Evolutionary conservation across 1,140 invertebrate species (phyloP).

Genomic region (Zaprionus africanus): DNA sequence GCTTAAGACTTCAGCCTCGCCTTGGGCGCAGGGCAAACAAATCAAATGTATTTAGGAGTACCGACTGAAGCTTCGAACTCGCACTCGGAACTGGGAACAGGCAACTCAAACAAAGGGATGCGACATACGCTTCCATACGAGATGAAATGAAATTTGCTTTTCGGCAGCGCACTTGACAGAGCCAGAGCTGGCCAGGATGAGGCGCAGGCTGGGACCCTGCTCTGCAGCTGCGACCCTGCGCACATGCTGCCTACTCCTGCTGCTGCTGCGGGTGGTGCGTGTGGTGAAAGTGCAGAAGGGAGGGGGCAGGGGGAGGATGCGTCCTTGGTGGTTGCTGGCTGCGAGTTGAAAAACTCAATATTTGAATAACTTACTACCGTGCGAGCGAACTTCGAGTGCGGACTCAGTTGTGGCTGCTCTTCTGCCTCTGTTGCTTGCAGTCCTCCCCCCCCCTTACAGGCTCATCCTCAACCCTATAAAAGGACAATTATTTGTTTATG

Average conservation of each 20-base stretch:
- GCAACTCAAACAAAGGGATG: slow-evolving; percentile 78
- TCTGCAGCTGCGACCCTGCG: slow-evolving; percentile 62
- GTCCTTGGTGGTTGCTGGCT: slow-evolving; percentile 36
- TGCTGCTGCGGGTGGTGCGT: not conserved
- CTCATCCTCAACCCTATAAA: slow-evolving; percentile 38
- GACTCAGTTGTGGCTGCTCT: not conserved
- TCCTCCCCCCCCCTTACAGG: not conserved
- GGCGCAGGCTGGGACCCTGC: not conserved
- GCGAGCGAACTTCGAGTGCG: slow-evolving; percentile 72
- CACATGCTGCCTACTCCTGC: slow-evolving; percentile 41
- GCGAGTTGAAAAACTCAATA: slow-evolving; percentile 78
- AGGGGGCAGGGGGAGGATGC: not conserved
- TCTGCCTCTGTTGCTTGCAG: not conserved
- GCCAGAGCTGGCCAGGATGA: slow-evolving; percentile 11
- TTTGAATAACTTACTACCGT: slow-evolving; percentile 83
- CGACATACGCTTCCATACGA: slow-evolving; percentile 19
- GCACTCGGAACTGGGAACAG: not conserved
- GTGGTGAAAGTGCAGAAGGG: not conserved
- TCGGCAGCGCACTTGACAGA: slow-evolving; percentile 42
- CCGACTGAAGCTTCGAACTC: slow-evolving; percentile 5
- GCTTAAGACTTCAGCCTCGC: slow-evolving; percentile 68
- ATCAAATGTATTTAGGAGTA: slow-evolving; percentile 80
- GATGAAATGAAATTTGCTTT: slow-evolving; percentile 73
- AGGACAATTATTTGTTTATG: slow-evolving; percentile 84
- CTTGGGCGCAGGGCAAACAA: slow-evolving; percentile 66